Evolutionary conservation across 2,888 invertebrate genomes (phyloP), one percentile per base, ranked within the genome.

Genomic region (Hirtodrosophila trivittata): DNA sequence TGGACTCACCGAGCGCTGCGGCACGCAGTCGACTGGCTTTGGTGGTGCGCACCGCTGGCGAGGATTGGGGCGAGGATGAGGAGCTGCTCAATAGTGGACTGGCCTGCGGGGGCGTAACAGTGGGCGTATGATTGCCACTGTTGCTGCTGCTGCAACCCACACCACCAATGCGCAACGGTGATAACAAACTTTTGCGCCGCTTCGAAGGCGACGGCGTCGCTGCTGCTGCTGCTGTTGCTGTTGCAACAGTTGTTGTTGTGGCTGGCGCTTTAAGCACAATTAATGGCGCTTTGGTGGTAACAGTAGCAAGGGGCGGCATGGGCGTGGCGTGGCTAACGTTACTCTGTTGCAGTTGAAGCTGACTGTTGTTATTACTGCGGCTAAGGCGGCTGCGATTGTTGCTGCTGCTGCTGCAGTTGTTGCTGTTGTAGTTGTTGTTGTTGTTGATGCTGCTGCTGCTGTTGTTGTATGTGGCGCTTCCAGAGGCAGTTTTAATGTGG

Each of bases 11-110:
- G 73, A 90, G 87, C 67, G 94, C 94, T 56, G 94, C 94, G 59
- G 94, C 94, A 89, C 95, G 92, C 64, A 95, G 91, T 74, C 94
- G 93, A 68, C 95, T 95, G 26, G 95, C 92, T 87, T 94, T 92
- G 54, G 95, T 95, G 75, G 94, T 93, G 90, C 95, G 92, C 80
- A 95, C 94, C 58, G 86, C 75, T 55, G 85, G 80, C 62, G 86
- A 70, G 47, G 77, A 50, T 69, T 75, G 68, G 52, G 78, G 70
- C 58, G 81, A 74, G 68, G 77, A 57, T 43, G 84, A 74, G 63
- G 83, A 80, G 62, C 78, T 69, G 68, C 81, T 80, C 13, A 75
- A 45, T n/a, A 83, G 56, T 35, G 76, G 81, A 47, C 78, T 84
- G 33, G 62, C 66, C 63, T 74, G 78, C 45, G 75, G 72, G 7